phyloP scores from a whole-genome alignment of 2,113 vertebrate species.

The Oriolus oriolus region DNA sequence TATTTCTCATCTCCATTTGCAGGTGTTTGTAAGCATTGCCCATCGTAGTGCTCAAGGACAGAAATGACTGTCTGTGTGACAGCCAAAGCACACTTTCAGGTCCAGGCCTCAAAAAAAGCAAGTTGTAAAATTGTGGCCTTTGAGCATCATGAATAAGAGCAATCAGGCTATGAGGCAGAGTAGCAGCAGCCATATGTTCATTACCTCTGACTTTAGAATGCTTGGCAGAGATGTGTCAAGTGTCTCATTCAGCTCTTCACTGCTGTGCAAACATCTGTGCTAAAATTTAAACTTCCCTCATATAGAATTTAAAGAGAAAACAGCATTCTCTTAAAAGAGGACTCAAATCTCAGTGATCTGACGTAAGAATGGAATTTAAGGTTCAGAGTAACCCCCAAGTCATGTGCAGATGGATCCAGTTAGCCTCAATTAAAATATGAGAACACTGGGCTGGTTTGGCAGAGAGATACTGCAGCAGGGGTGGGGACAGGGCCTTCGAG shows the following conservation, averaged over 20 bases:
- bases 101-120: background rate
- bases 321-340: background rate
- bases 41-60: background rate
- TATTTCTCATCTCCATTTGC: background rate
- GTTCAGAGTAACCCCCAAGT: background rate
- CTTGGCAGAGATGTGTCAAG: background rate
- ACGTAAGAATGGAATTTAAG: background rate
- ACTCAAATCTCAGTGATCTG: background rate
- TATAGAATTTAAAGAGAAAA: background rate
- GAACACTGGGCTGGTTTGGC: background rate
- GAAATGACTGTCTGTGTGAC: background rate
- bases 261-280: background rate
- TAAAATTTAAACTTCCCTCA: background rate
- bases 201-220: background rate
- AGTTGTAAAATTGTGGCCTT: background rate
- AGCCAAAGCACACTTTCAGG: background rate
- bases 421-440: background rate
- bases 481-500: background rate
- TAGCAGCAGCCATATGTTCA: background rate
- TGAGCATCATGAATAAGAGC: background rate
- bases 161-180: background rate
- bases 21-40: background rate
- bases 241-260: background rate
- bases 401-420: background rate
- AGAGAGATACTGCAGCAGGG: background rate